Percentiles rank a stretch among this genome's conserved stretches.
These are phyloP conservation scores for Andrena fulva DNA, from an alignment of 2,888 invertebrate genomes.

Conservation along the genomic window DNA sequence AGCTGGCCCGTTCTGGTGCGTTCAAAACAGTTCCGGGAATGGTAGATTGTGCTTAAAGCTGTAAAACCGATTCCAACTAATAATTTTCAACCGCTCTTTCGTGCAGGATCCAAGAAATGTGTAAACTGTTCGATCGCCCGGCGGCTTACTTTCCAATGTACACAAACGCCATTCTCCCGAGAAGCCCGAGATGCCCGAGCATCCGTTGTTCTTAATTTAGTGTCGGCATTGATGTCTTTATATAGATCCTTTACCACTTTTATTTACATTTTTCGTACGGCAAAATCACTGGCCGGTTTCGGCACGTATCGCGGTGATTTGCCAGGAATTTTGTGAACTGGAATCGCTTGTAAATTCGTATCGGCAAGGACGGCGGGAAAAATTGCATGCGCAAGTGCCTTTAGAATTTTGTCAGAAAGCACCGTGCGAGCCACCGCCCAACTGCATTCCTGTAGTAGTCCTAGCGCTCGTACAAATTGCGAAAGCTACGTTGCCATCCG, in stretches of 20 bases:
- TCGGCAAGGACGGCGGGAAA: too few species aligned
- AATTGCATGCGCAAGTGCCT: neutral
- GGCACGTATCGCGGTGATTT: neutral
- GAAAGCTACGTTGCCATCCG: conserved; percentile 23
- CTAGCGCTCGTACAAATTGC: conserved; percentile 26
- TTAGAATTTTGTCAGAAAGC: conserved; percentile 7
- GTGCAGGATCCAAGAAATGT: neutral
- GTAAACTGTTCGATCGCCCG: neutral
- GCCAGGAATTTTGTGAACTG: neutral
- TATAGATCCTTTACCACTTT: conserved; percentile 13
- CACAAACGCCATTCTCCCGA: neutral
- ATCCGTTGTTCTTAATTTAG: conserved; percentile 29
- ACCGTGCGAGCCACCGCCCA: neutral
- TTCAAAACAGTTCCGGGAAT: conserved; percentile 56
- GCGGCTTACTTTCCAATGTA: neutral
- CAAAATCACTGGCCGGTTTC: neutral
- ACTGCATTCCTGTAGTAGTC: conserved; percentile 14
- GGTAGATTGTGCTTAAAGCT: neutral
- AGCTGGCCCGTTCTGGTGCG: conserved; percentile 16
- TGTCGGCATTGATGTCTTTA: neutral
- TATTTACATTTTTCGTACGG: neutral
- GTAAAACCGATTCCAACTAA: conserved; percentile 24
- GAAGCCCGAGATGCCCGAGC: neutral
- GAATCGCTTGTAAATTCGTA: too few species aligned
- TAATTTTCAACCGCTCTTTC: neutral